Evolutionary conservation across 2,888 invertebrate species (phyloP).

Genomic region (Latrodectus elegans): DNA sequence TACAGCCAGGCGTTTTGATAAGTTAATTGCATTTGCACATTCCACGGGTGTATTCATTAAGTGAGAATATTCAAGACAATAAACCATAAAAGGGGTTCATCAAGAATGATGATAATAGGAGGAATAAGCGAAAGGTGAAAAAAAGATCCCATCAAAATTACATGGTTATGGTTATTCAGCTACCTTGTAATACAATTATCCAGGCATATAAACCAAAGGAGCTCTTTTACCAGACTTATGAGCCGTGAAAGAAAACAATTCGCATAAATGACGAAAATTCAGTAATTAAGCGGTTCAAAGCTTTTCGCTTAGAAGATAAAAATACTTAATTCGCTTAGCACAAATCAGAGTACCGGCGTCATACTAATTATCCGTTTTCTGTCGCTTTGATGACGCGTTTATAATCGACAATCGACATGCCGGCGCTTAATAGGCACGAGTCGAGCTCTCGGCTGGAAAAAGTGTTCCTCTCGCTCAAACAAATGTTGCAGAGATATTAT

Average conservation of each 20-base stretch:
- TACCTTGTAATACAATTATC: slow-evolving; percentile 38
- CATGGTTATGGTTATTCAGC: slow-evolving; percentile 39
- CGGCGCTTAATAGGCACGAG: not conserved
- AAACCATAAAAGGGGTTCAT: slow-evolving; percentile 44
- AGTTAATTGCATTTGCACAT: slow-evolving; percentile 52
- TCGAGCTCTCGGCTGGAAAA: not conserved
- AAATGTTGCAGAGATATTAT: not conserved
- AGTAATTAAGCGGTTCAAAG: slow-evolving; percentile 53
- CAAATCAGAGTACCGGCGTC: slow-evolving; percentile 42
- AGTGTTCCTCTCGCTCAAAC: no score
- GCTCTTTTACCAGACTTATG: slow-evolving; percentile 11
- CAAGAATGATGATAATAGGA: slow-evolving; percentile 44
- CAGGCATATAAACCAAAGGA: slow-evolving; percentile 14
- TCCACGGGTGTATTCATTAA: slow-evolving; percentile 46
- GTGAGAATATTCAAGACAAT: slow-evolving; percentile 44
- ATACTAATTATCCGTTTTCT: slow-evolving; percentile 29
- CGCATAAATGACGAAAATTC: slow-evolving; percentile 45
- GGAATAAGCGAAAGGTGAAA: slow-evolving; percentile 1
- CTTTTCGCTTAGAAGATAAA: slow-evolving; percentile 48
- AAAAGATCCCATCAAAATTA: slow-evolving; percentile 20
- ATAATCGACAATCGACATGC: slow-evolving; percentile 5
- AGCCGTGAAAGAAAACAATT: slow-evolving; percentile 48
- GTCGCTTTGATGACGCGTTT: slow-evolving; percentile 43
- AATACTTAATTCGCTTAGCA: slow-evolving; percentile 54
- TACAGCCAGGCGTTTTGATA: slow-evolving; percentile 27